A percentile compares a stretch with the other conserved stretches of the same genome.
Conservation (phyloP, 1,140 invertebrate species). For the Drosophila arizonae region DNA sequence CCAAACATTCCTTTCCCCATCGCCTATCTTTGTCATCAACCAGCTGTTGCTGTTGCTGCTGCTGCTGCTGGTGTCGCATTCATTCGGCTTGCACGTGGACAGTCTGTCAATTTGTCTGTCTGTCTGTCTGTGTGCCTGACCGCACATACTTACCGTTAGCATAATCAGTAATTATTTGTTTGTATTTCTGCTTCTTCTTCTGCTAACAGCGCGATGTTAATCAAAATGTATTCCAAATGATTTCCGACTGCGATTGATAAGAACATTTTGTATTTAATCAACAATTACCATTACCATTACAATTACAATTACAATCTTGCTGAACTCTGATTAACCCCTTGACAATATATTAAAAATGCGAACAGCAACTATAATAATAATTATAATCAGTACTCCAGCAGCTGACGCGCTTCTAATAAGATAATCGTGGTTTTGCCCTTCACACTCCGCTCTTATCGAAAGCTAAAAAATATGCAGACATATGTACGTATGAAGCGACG, state of each 20-base stretch:
- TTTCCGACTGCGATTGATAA: background rate
- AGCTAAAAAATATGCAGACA: background rate
- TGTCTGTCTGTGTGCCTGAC: background rate
- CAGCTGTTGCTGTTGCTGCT: background rate
- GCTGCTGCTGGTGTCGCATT: background rate
- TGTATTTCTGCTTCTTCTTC: no score
- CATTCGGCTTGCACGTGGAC: background rate
- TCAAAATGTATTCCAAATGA: constrained; percentile 1
- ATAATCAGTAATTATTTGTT: background rate
- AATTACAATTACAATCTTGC: background rate
- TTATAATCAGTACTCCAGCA: background rate
- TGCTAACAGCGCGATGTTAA: background rate
- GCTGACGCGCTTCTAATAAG: background rate
- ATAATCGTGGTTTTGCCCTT: background rate
- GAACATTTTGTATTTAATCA: background rate
- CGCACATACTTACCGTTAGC: background rate
- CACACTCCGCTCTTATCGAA: background rate
- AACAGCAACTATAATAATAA: background rate
- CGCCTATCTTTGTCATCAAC: background rate
- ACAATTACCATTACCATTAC: background rate
- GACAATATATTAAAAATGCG: background rate
- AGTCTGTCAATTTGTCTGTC: background rate
- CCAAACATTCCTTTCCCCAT: no score
- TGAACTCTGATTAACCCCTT: background rate
- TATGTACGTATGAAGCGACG: background rate